Base-by-base conservation (phyloP, 1,140 invertebrate species). In the Euschistus heros region DNA sequence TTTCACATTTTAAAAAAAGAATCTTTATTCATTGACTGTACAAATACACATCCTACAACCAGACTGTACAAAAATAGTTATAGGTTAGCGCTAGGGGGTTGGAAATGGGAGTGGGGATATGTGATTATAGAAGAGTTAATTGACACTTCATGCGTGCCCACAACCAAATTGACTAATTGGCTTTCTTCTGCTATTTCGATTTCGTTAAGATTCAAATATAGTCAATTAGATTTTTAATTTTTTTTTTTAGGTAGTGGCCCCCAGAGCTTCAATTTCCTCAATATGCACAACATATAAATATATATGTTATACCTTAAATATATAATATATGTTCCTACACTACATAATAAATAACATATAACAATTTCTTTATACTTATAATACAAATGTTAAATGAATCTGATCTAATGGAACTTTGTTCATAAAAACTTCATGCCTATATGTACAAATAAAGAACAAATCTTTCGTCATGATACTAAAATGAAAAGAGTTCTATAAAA, bases 1-100 rank as follows among this genome's bases (percentile, higher is more conserved):
- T 24, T 26, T 24, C 24, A 57, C 30, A 8, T 63, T 63, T 27
- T 63, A 63, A 46, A 20, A 63, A 47, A 22, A 30, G n/a, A 26
- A 27, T 47, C 20, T 63, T 47, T 50, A 18, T 63, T 50, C 46
- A 47, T 15, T 46, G 20, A 46, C 64, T 65, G 64, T 65, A 65
- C 64, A 65, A 65, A 65, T 65, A 65, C 64, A 65, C 63, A 54
- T 46, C 33, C 55, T 65, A 65, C 64, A 61, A 65, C 64, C 20
- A 61, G 64, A 65, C 27, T 59, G 54, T 65, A 60, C 55, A 65
- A 59, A 65, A 65, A 65, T 59, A 65, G 44, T 59, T 65, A 46
- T 65, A 60, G 27, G 55, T 20, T 37, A 24, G 62, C 15, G 10
- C 26, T 50, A 50, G 14, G 37, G 15, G 24, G 33, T 18, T n/a